Evolutionary conservation across 53 echinoderm and acorn worm species (phyloP), one percentile per base, ranked within the genome.

Genomic region (Holothuria scabra): DNA sequence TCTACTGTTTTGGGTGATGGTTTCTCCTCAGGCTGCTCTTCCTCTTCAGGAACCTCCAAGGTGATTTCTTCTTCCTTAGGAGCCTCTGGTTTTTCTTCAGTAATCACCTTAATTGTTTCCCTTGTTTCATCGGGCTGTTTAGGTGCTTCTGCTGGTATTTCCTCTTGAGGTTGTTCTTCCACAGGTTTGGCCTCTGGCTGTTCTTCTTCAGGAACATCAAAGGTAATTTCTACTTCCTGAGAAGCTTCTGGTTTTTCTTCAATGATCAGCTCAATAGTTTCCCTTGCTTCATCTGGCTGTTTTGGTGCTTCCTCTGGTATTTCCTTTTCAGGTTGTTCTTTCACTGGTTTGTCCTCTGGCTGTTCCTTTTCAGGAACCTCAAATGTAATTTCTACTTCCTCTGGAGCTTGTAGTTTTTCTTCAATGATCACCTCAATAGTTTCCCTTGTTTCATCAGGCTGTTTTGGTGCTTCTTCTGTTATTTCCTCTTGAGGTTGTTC

Each of bases 381-480:
- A 66, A 29, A 46, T 29, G 79, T 60, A 38, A 85, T 18, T 23
- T 67, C 85, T 60, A 89, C 28, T 68, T 89, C 89, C 32, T 64
- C 29, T n/a, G 65, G 78, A 24, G 33, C 29, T 65, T 56, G 0
- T 32, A 67, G 83, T 69, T 38, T 23, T 81, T 55, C 22, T 60
- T 87, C 79, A 80, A 88, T 84, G 32, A 60, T 69, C 46, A 90
- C 65, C 59, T 90, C 87, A n/a, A 37, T 12, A 4, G 33, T 69
- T 69, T 69, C 70, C 29, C 63, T 62, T 12, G 63, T 62, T 62
- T 62, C 63, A 9, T 62, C 63, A 4, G 29, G 63, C 22, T 62
- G 63, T 24, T 37, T 21, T 10, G 70, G 38, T 69, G 25, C 20
- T 31, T 33, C 70, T 7, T 69, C 70, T 12, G 12, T 59, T 58